Evolutionary conservation across 2,888 invertebrate genomes (phyloP).

Genomic region (Drosophila mercatorum): DNA sequence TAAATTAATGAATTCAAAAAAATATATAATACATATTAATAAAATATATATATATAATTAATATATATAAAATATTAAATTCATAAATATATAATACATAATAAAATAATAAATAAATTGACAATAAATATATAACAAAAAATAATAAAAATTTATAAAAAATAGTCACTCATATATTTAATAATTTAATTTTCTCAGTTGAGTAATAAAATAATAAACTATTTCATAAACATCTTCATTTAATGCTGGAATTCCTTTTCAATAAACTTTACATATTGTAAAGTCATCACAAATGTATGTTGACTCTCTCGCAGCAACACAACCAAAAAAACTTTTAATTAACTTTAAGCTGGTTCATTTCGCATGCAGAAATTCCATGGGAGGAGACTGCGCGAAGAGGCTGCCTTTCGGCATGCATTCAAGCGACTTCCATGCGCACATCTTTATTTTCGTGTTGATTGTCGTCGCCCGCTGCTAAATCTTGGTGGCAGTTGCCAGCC

Average conservation of each 20-base stretch:
- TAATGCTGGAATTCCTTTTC: background rate
- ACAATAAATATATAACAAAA: too few species aligned
- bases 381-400: slow-evolving; percentile 2
- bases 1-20: too few species aligned
- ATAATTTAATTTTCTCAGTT: too few species aligned
- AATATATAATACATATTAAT: too few species aligned
- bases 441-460: slow-evolving; percentile 52
- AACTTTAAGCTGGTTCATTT: slow-evolving; percentile 28
- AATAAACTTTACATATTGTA: background rate
- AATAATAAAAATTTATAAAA: too few species aligned
- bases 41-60: too few species aligned
- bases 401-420: background rate
- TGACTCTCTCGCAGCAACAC: background rate
- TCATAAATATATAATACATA: too few species aligned
- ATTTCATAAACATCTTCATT: too few species aligned
- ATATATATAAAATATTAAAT: too few species aligned
- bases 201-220: too few species aligned
- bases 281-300: background rate
- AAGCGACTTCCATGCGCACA: slow-evolving; percentile 27
- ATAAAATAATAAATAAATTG: too few species aligned
- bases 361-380: background rate
- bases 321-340: slow-evolving; percentile 2
- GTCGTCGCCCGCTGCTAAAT: slow-evolving; percentile 27
- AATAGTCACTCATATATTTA: too few species aligned
- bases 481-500: slow-evolving; percentile 28